Evolutionary conservation across 1,140 invertebrate genomes (phyloP).

Genomic region (Teleogryllus occipitalis): DNA sequence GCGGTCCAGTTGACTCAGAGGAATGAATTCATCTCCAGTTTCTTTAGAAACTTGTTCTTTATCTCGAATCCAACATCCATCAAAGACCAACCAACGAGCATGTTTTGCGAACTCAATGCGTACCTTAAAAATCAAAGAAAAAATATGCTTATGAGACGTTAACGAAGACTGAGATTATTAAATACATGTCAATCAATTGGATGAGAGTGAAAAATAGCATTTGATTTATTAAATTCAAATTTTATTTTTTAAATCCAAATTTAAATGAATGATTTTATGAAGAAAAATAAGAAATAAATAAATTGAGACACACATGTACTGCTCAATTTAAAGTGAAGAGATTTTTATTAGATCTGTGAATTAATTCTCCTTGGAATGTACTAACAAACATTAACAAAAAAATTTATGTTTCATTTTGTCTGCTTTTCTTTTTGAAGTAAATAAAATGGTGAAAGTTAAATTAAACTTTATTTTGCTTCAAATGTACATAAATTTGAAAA

Average conservation of each 20-base stretch:
- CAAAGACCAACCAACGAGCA: conserved; percentile 11
- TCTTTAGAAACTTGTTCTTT: conserved; percentile 4
- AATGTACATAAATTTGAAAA: no score
- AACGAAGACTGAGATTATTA: no score
- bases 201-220: neutral
- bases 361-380: no score
- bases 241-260: neutral
- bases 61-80: conserved; percentile 2
- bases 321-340: no score
- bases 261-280: neutral
- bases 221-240: neutral
- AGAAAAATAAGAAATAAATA: neutral
- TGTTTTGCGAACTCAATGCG: neutral
- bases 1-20: conserved; percentile 11
- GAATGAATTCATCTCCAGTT: neutral
- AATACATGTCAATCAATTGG: neutral
- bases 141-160: no score
- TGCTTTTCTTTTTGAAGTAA: no score
- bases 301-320: no score
- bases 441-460: no score
- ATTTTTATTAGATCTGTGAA: no score
- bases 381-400: no score
- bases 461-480: no score
- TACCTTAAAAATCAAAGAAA: neutral
- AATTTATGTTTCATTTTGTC: no score